Base-by-base conservation (phyloP, 2,113 vertebrate species). In the Hyperoodon ampullatus region DNA sequence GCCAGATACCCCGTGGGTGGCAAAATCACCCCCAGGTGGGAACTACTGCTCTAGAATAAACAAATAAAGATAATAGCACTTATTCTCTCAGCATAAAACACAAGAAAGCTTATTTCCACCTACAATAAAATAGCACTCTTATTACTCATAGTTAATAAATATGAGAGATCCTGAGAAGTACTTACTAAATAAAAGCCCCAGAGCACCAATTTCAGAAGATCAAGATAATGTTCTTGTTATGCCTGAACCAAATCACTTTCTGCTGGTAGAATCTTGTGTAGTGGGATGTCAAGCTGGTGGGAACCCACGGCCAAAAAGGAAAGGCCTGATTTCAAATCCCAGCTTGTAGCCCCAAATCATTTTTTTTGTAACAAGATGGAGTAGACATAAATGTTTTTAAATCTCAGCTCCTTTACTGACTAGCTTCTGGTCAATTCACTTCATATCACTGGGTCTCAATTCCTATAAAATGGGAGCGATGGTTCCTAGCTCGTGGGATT, bases 101-200 rank as follows among this genome's bases (percentile, higher is more conserved):
- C 65, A 88, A 87, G 39, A 63, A 95, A 82, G 15, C 24, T 61
- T 92, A 88, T 65, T 94, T 78, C 96, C 24, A 26, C 33, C n/a
- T 72, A n/a, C 33, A 18, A 61, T 81, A 93, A 95, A 92, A 87
- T 21, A 84, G 53, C 11, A 18, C 33, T 86, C 60, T 91, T 88
- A 91, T 7, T 92, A 61, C 50, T 78, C 61, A n/a, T 13, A 80
- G 68, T 71, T 95, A 82, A 89, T 86, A 92, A 92, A 50, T 70
- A 53, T 26, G 50, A 97, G 61, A 68, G 30, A 15, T 61, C 83
- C 72, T 92, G 50, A 86, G 77, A 95, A 39, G 74, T 63, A 58
- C 42, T 92, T 86, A 26, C 66, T 89, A 84, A 92, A 63, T 58
- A 89, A 83, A 94, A 63, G 19, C 14, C 77, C 63, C 55, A 87